Percentiles rank a stretch among this genome's conserved stretches.
Conservation (phyloP, 2,888 invertebrate species). For the Epinotia demarniana region DNA sequence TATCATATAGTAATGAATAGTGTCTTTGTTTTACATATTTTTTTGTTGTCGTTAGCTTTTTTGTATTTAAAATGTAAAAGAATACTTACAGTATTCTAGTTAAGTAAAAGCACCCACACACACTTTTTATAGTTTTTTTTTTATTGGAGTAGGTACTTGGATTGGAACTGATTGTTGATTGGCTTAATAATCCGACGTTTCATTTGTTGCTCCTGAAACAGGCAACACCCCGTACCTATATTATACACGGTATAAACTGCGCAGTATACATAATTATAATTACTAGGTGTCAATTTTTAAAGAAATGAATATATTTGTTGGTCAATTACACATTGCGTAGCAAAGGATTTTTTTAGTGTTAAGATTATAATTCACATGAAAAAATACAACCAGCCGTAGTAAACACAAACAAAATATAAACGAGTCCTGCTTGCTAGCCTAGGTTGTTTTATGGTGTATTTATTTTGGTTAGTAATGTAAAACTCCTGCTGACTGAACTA, state of each 20-base stretch:
- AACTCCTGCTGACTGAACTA: neutral
- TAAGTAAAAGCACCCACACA: no score
- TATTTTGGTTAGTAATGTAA: neutral
- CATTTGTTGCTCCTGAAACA: no score
- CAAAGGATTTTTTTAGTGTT: conserved; percentile 42
- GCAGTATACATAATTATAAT: conserved; percentile 33
- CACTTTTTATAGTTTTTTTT: no score
- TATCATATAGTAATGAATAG: no score
- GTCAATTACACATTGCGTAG: conserved; percentile 78
- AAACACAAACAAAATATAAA: neutral
- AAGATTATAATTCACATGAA: neutral
- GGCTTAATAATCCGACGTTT: no score
- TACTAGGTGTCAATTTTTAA: conserved; percentile 69
- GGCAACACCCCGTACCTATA: neutral
- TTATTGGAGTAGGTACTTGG: no score
- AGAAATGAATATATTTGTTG: conserved; percentile 71
- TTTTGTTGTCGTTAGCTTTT: no score
- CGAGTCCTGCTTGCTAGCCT: neutral
- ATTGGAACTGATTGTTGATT: no score
- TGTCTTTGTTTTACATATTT: no score
- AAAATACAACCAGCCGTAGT: neutral
- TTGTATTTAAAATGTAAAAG: no score
- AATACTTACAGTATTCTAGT: no score
- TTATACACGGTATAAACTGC: conserved; percentile 4
- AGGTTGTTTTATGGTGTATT: neutral